Base-by-base conservation (phyloP, 2,888 invertebrate genomes). In the Pyrrhia umbra region DNA sequence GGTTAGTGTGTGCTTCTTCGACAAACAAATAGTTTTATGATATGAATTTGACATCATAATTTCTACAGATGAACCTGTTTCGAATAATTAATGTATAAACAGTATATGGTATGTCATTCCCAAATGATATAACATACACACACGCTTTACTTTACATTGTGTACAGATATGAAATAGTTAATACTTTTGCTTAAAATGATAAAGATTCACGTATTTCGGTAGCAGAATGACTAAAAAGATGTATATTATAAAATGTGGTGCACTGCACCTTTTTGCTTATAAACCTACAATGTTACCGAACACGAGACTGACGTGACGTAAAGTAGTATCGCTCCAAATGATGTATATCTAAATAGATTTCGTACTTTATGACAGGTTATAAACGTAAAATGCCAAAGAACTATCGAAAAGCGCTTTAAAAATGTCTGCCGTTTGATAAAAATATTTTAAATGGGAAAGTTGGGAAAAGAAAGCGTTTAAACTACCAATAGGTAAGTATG, bases 261-360 rank as follows among this genome's bases (percentile, higher is more conserved):
- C 2, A n/a, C 21, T 40, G 6, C 15, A 27, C 1, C 3, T 23
- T 0, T 37, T 40, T 10, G 1, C 2, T 13, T 18, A 8, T 20
- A 20, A 39, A 23, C 6, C n/a, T 30, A 59, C 45, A 39, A 34
- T 45, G 49, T 60, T 34, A 39, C 21, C 8, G 13, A n/a, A 30
- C 15, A 27, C 47, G 34, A 21, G 15, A 45, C 54, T 54, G 39
- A 20, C 42, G 15, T 13, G 13, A 57, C 8, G 15, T 45, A 40
- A 52, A 46, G 30, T 45, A 59, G 30, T n/a, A 49, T 50, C 54
- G 21, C 18, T 1, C 15, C 30, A 15, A 4, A 52, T 46, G 46
- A 67, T 68, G 34, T 51, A 37, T 34, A 74, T 59, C 54, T 21
- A 74, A 68, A 47, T 73, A 59, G 45, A 59, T 51, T 66, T 55